These are phyloP conservation scores for Mionectes macconnelli DNA, from an alignment of 2,113 vertebrate genomes.

Conservation along the genomic window DNA sequence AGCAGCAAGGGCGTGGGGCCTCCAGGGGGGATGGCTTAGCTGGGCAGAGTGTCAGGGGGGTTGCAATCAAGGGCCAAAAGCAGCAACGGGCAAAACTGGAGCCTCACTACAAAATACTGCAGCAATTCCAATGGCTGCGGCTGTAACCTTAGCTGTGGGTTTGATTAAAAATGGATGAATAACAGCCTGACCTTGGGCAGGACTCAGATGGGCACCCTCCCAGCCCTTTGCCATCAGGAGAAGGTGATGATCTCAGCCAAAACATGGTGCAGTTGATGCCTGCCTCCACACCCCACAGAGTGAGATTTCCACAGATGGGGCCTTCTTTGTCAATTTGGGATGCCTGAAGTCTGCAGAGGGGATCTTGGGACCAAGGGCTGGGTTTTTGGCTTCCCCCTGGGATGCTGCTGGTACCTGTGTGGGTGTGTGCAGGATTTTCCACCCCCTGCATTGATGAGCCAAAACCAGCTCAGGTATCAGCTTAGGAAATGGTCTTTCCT, in stretches of 20 bases:
- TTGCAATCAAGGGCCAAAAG: accelerated
- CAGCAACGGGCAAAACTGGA: not conserved
- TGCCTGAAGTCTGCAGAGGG: not conserved
- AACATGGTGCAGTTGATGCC: accelerated
- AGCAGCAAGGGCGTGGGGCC: accelerated
- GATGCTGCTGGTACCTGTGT: accelerated
- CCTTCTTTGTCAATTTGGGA: not conserved
- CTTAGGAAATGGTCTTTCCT: not conserved
- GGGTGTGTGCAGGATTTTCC: not conserved
- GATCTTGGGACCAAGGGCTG: accelerated
- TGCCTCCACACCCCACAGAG: not conserved
- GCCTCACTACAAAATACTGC: accelerated
- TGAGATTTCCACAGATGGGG: not conserved
- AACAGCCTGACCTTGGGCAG: not conserved
- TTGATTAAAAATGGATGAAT: conserved; percentile 4
- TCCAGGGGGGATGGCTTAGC: not conserved
- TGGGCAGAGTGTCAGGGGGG: accelerated
- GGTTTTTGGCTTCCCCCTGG: not conserved
- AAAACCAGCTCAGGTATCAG: not conserved
- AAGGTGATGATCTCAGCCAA: not conserved
- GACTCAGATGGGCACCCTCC: not conserved
- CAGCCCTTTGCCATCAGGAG: accelerated
- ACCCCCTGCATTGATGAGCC: not conserved
- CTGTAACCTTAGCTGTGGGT: not conserved
- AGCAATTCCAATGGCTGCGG: not conserved